phyloP scores from a whole-genome alignment of 1,140 invertebrate genomes.

The Lethrus apterus region DNA sequence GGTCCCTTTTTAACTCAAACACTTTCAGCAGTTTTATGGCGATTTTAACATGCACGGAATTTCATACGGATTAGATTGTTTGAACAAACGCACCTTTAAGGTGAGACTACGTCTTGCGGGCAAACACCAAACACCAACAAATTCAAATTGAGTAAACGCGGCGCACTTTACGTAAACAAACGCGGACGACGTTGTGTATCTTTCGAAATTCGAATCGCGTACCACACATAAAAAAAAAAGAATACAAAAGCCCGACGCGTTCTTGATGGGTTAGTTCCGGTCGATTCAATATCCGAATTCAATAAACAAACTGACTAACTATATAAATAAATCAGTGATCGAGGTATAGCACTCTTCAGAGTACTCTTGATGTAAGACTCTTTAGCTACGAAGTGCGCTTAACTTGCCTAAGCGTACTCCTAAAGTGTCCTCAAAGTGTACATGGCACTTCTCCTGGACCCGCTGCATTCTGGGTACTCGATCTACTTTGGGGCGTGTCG shows the following conservation, averaged over 20 bases:
- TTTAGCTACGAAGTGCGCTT: slow-evolving; percentile 43
- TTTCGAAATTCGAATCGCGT: background rate
- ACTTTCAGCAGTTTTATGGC: too few relatives aligned
- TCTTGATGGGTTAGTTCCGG: slow-evolving; percentile 29
- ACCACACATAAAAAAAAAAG: slow-evolving; percentile 12
- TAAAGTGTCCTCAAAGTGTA: slow-evolving; percentile 43
- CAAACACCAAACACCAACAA: too few relatives aligned
- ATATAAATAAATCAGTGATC: slow-evolving; percentile 45
- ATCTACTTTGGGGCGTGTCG: slow-evolving; percentile 28
- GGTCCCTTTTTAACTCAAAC: slow-evolving; percentile 18
- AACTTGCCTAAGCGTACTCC: slow-evolving; percentile 44
- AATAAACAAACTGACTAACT: slow-evolving; percentile 45
- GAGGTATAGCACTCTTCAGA: slow-evolving; percentile 42
- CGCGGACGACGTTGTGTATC: too few relatives aligned
- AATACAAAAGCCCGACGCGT: slow-evolving; percentile 28
- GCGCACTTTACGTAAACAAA: too few relatives aligned
- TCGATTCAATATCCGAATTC: slow-evolving; percentile 41
- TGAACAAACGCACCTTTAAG: too few relatives aligned
- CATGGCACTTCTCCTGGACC: slow-evolving; percentile 39
- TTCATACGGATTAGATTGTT: too few relatives aligned
- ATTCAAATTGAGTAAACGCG: too few relatives aligned
- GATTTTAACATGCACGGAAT: too few relatives aligned
- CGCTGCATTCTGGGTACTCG: slow-evolving; percentile 39
- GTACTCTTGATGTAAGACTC: slow-evolving; percentile 44
- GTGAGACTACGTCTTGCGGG: too few relatives aligned